phyloP scores from a whole-genome alignment of 2,113 vertebrate genomes.

The Notothenia rossii region DNA sequence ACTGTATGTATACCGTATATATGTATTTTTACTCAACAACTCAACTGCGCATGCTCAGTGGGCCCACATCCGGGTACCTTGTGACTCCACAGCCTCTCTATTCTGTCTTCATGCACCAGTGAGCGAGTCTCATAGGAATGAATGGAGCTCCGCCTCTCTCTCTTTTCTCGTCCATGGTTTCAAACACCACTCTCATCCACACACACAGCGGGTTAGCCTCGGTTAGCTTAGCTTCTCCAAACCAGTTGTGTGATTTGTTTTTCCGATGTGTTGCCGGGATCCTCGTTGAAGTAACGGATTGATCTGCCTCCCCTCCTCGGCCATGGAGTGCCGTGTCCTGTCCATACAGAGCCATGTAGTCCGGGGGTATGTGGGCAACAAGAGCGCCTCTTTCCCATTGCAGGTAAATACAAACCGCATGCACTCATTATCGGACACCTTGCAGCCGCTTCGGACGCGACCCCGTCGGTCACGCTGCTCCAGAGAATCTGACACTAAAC shows the following conservation, averaged over 20 bases:
- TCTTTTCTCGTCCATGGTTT: too few species aligned
- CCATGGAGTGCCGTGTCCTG: constrained; percentile 92
- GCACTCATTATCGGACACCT: constrained; percentile 61
- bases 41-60: too few species aligned
- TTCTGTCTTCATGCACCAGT: too few species aligned
- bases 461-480: constrained; percentile 26
- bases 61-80: too few species aligned
- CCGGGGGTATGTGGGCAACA: constrained; percentile 97
- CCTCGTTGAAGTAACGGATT: constrained; percentile 49
- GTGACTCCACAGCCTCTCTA: too few species aligned
- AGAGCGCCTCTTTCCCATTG: constrained; percentile 94
- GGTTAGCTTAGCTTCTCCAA: constrained; percentile 6
- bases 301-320: constrained; percentile 61
- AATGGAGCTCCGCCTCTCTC: too few species aligned
- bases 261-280: constrained; percentile 41
- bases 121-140: too few species aligned
- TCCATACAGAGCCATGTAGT: constrained; percentile 99
- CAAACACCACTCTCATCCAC: constrained; percentile 17
- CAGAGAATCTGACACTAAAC: neutral
- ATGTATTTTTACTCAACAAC: too few species aligned
- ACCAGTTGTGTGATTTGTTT: neutral
- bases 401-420: constrained; percentile 82
- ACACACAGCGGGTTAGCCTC: constrained; percentile 39
- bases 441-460: constrained; percentile 34
- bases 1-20: too few species aligned